Base-by-base conservation (phyloP, 2,113 vertebrate species). In the Microcebus ravelobensis region DNA sequence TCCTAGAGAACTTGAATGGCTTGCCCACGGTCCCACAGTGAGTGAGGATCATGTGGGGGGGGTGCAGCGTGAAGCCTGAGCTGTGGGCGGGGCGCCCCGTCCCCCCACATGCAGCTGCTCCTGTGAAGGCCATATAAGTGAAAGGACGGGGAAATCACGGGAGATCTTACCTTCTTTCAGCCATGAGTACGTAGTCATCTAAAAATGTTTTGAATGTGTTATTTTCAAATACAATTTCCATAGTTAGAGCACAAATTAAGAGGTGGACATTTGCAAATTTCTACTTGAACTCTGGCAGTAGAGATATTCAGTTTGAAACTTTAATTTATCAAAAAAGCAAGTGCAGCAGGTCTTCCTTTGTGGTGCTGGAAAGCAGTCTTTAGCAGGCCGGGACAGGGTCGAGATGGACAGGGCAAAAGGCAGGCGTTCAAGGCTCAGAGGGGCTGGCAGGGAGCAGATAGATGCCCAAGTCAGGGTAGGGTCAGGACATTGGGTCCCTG, bases 11-110 rank as follows among this genome's bases (percentile, higher is more conserved):
- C 39, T 4, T 3, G 17, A 50, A 3, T 45, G 8, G 17, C 67
- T 18, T 2, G 13, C 59, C 36, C 15, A 1, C 3, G 48, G 55
- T 79, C 55, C 5, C 18, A 3, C 1, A 5, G 59, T 45, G 11
- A 20, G 12, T 5, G 45, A 29, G 73, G 80, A 2, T 5, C 48
- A 0, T 12, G 29, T 2, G 29, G 27, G 10, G 20, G 3, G 1
- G 11, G 2, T 4, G 0, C 0, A 2, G 71, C 7, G 10, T 4
- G 36, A n/a, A 20, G 39, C 61, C 31, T 0, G 20, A 17, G 3
- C 55, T 1, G 0, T n/a, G 50, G 39, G 29, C 18, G 4, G 10
- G 65, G 55, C 48, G 2, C 12, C 67, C 21, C 0, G 0, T 9
- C 74, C 70, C 1, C 45, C 8, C 7, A 3, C 3, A 29, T 4